A percentile compares a stretch with the other conserved stretches of the same genome.
Conservation (phyloP, 2,113 vertebrate species). For the Pleuronectes platessa region DNA sequence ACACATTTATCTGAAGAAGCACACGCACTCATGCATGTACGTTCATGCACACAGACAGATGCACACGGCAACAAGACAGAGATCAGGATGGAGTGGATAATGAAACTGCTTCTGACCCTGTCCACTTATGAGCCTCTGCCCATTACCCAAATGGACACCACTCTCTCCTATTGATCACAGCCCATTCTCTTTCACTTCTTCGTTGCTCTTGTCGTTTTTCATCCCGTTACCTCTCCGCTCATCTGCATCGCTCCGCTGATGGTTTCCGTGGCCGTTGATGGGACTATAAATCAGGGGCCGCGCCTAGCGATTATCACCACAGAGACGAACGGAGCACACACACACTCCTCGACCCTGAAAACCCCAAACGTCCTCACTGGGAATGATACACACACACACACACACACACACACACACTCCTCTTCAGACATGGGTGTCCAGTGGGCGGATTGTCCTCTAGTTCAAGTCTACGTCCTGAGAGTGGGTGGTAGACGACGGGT, state of each 20-base stretch:
- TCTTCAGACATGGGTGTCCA: slow-evolving; percentile 44
- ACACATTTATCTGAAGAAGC: slow-evolving; percentile 13
- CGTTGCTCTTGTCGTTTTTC: slow-evolving; percentile 83
- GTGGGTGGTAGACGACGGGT: slow-evolving; percentile 15
- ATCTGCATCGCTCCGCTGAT: slow-evolving; percentile 77
- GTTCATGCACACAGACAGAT: slow-evolving; percentile 17
- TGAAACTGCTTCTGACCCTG: slow-evolving; percentile 86
- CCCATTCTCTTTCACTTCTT: slow-evolving; percentile 80
- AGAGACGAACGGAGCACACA: slow-evolving; percentile 68
- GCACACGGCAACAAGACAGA: slow-evolving; percentile 45
- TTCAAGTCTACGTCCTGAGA: slow-evolving; percentile 38
- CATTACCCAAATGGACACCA: slow-evolving; percentile 95
- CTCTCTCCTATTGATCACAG: slow-evolving; percentile 89
- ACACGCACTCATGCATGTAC: slow-evolving; percentile 37
- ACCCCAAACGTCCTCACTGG: slow-evolving; percentile 65
- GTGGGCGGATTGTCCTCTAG: slow-evolving; percentile 29
- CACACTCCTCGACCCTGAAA: slow-evolving; percentile 67
- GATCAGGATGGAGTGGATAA: slow-evolving; percentile 80
- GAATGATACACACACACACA: slow-evolving; percentile 42
- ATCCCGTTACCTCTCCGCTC: slow-evolving; percentile 84
- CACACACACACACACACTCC: slow-evolving; percentile 40
- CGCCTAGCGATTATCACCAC: slow-evolving; percentile 78
- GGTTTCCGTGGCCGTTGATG: slow-evolving; percentile 71
- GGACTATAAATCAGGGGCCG: slow-evolving; percentile 82
- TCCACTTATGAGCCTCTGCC: slow-evolving; percentile 87